These are phyloP conservation scores for Nesogale talazaci DNA, from an alignment of 2,113 vertebrate genomes.

Conservation along the genomic window DNA sequence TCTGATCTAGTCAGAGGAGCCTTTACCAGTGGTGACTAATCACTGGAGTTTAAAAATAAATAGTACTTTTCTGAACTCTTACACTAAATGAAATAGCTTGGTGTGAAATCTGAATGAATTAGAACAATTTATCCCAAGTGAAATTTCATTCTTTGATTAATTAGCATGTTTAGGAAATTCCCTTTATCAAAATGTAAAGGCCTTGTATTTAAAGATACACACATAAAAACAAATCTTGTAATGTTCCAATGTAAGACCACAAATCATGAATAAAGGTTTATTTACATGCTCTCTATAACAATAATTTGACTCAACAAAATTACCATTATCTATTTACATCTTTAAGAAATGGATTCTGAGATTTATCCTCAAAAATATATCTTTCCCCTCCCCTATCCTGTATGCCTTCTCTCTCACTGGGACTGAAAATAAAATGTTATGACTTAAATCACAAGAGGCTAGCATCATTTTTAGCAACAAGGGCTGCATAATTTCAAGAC, in stretches of 20 bases:
- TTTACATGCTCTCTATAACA: constrained; percentile 82
- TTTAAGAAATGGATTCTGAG: constrained; percentile 84
- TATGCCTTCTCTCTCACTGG: constrained; percentile 89
- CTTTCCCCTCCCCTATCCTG: constrained; percentile 84
- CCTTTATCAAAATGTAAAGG: constrained; percentile 78
- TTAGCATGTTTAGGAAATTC: constrained; percentile 80
- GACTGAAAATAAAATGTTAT: constrained; percentile 96
- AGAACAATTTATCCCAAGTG: constrained; percentile 81
- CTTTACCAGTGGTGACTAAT: constrained; percentile 77
- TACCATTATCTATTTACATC: constrained; percentile 87
- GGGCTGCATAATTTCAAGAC: constrained; percentile 95
- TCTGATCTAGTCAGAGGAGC: constrained; percentile 74
- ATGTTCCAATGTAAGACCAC: constrained; percentile 68
- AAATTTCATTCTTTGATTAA: constrained; percentile 85
- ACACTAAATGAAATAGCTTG: constrained; percentile 77
- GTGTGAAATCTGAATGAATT: constrained; percentile 80
- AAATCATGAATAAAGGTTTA: constrained; percentile 85
- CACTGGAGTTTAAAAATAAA: constrained; percentile 72
- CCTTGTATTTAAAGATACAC: constrained; percentile 78
- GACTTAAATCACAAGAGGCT: constrained; percentile 99
- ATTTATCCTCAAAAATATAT: constrained; percentile 86
- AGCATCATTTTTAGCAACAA: constrained; percentile 96
- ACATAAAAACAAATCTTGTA: constrained; percentile 65
- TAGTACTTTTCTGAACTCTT: constrained; percentile 73
- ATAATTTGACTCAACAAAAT: constrained; percentile 86